A percentile compares a stretch with the other conserved stretches of the same genome.
phyloP scores from a whole-genome alignment of 30 jellyfish, hydroid and myxozoan genomes.

The Nemopilema nomurai region DNA sequence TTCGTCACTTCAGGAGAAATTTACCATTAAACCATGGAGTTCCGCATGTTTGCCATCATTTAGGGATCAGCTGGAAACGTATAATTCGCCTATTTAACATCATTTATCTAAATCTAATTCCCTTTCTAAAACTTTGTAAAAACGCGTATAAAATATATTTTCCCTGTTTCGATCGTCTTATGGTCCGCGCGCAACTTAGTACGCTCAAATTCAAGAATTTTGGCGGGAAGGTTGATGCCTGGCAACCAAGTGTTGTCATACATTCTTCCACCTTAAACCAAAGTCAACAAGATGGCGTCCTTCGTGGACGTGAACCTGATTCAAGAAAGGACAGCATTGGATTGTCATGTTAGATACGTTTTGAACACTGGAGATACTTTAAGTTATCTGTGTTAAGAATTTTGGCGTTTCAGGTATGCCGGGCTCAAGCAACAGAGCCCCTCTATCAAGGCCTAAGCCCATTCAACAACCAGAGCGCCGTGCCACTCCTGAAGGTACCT shows the following conservation, averaged over 20 bases:
- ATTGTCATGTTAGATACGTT: no score
- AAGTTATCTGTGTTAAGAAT: neutral
- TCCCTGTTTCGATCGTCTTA: no score
- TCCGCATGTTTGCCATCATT: no score
- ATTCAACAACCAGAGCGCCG: neutral
- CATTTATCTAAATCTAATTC: no score
- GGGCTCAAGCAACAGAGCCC: slow-evolving; percentile 7
- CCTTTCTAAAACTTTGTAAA: no score
- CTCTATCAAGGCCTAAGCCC: slow-evolving; percentile 9
- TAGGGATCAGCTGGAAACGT: no score
- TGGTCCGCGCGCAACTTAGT: no score
- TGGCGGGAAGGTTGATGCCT: slow-evolving; percentile 49
- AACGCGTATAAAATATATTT: no score
- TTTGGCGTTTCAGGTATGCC: neutral
- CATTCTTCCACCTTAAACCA: neutral
- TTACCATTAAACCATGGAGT: no score
- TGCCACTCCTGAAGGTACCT: slow-evolving; percentile 8
- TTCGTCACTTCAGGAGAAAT: no score
- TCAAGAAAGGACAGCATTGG: neutral
- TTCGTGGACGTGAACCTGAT: neutral
- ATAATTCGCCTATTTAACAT: no score
- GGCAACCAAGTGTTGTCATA: slow-evolving; percentile 46
- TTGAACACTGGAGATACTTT: neutral
- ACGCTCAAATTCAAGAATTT: no score
- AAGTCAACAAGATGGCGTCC: slow-evolving; percentile 27